A percentile compares a stretch with the other conserved stretches of the same genome.
phyloP scores from a whole-genome alignment of 2,888 invertebrate genomes.

The Drosophila eohydei region DNA sequence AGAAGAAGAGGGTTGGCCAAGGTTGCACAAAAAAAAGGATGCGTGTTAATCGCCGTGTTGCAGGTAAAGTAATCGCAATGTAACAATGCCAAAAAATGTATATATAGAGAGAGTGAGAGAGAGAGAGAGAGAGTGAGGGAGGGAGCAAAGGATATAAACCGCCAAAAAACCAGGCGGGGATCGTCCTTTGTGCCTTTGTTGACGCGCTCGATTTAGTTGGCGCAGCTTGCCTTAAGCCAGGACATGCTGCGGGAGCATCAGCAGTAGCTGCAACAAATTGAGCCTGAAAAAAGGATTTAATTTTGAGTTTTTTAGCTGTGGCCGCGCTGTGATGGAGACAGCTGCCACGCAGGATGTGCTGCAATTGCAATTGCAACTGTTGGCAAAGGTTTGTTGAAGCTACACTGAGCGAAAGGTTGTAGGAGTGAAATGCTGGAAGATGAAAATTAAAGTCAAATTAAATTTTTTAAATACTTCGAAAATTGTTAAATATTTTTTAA shows the following conservation, averaged over 20 bases:
- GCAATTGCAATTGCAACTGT: conserved; percentile 38
- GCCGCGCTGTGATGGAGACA: conserved; percentile 53
- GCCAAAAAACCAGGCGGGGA: conserved; percentile 41
- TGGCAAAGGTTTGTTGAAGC: conserved; percentile 1
- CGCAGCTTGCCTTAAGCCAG: conserved; percentile 73
- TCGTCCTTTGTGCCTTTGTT: conserved; percentile 46
- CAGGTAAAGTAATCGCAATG: conserved; percentile 81
- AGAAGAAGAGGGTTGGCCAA: conserved; percentile 9
- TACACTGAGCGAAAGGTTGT: conserved; percentile 13
- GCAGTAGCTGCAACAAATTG: conserved; percentile 78
- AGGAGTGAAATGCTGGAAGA: neutral
- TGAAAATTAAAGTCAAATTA: no score
- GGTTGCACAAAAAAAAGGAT: conserved; percentile 38
- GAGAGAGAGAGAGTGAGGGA: conserved; percentile 8
- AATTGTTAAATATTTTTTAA: no score
- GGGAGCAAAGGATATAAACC: conserved; percentile 31
- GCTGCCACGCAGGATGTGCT: conserved; percentile 42
- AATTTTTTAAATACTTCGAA: no score
- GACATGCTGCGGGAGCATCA: conserved; percentile 9
- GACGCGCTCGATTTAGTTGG: conserved; percentile 60
- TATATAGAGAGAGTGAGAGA: neutral
- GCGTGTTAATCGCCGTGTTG: conserved; percentile 81
- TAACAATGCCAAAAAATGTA: conserved; percentile 68
- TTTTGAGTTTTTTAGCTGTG: conserved; percentile 67
- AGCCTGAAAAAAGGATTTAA: conserved; percentile 85